A percentile compares a stretch with the other conserved stretches of the same genome.
These are phyloP conservation scores for Psilopogon haemacephalus DNA, from an alignment of 2,113 vertebrate genomes.

Conservation along the genomic window DNA sequence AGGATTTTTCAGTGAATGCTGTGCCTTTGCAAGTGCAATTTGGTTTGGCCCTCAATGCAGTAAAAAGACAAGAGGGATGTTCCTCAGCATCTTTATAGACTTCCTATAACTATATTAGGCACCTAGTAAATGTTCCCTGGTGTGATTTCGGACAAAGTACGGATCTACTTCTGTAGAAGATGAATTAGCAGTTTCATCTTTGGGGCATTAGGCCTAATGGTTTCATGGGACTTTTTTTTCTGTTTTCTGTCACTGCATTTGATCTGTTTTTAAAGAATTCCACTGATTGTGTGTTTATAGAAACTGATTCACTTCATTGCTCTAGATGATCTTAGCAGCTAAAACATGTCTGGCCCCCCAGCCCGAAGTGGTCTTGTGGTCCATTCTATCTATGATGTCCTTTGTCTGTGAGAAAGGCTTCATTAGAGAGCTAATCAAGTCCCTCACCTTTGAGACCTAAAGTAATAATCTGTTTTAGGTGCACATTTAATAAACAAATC, in stretches of 20 bases:
- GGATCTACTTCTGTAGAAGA: background rate
- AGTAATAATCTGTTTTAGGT: slow-evolving; percentile 68
- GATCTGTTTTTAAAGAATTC: background rate
- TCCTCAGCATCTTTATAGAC: background rate
- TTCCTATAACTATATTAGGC: background rate
- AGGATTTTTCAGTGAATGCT: background rate
- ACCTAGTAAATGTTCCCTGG: background rate
- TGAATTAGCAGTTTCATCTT: background rate
- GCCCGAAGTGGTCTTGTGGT: background rate
- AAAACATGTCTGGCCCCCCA: background rate
- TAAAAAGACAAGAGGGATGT: background rate
- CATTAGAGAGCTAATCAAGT: slow-evolving; percentile 60
- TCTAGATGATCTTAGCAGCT: background rate
- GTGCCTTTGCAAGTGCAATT: background rate
- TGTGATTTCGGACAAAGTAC: background rate
- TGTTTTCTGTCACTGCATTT: background rate
- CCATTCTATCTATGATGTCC: slow-evolving; percentile 23
- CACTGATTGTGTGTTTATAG: background rate
- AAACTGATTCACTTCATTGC: background rate
- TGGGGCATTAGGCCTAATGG: background rate
- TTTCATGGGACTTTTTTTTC: background rate
- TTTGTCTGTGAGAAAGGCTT: slow-evolving; percentile 59
- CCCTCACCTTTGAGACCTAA: slow-evolving; percentile 60
- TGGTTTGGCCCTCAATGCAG: background rate
- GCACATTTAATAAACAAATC: too few species aligned